Conservation (phyloP, 2,888 invertebrate species). For the Limnephilus auricula region DNA sequence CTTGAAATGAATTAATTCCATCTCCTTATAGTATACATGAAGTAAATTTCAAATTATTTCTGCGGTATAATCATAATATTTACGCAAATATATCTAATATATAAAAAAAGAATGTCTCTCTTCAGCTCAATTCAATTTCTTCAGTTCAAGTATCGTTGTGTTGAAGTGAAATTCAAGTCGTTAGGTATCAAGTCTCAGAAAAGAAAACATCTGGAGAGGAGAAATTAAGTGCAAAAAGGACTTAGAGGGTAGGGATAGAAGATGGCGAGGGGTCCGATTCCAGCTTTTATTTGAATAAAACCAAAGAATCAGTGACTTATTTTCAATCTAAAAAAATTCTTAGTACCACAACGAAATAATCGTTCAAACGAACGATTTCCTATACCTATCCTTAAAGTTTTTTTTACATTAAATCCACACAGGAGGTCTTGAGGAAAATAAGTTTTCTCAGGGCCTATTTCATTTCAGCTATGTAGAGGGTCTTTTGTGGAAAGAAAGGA, state of each 20-base stretch:
- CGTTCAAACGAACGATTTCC: too few species aligned
- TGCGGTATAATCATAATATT: not conserved
- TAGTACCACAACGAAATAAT: too few species aligned
- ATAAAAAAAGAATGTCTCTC: not conserved
- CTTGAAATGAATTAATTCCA: not conserved
- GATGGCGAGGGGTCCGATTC: not conserved
- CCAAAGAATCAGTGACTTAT: too few species aligned
- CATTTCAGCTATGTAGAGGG: too few species aligned
- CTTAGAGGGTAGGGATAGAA: not conserved
- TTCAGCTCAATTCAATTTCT: not conserved
- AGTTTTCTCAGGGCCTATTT: too few species aligned
- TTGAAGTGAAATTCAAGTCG: not conserved
- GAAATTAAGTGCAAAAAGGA: not conserved
- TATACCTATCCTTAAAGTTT: too few species aligned
- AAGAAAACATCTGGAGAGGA: not conserved
- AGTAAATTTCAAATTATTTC: not conserved
- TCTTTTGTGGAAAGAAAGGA: too few species aligned
- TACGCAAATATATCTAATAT: not conserved
- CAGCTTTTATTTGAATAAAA: too few species aligned
- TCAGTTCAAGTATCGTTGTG: not conserved
- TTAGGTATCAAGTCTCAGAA: not conserved
- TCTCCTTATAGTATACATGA: not conserved
- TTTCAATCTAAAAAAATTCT: too few species aligned
- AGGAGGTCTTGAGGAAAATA: too few species aligned
- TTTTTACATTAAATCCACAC: too few species aligned